Conservation (phyloP, 2,113 vertebrate species). For the Rhinolophus sinicus region DNA sequence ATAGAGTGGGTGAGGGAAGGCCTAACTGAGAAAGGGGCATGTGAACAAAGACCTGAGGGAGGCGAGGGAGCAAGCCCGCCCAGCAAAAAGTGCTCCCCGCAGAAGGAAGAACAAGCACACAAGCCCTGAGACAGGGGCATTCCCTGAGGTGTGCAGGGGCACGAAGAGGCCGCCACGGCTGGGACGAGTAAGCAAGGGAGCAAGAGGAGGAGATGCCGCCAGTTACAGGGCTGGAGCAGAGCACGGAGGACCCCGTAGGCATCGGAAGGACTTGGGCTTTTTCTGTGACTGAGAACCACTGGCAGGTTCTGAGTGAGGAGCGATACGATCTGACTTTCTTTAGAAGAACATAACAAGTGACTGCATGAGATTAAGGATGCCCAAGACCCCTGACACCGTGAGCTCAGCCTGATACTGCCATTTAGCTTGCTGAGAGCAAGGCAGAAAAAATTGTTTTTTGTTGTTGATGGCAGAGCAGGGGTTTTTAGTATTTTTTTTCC, state of each 20-base stretch:
- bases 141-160: neutral
- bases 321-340: neutral
- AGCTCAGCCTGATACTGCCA: neutral
- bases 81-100: neutral
- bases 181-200: neutral
- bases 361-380: neutral
- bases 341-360: neutral
- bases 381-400: neutral
- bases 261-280: neutral
- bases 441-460: neutral
- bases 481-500: constrained; percentile 35
- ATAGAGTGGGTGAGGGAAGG: neutral
- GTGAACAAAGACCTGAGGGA: neutral
- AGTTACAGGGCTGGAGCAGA: neutral
- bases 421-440: constrained; percentile 2
- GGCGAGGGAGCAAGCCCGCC: neutral
- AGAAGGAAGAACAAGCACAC: neutral
- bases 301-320: neutral
- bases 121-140: neutral
- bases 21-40: neutral
- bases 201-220: neutral
- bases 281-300: neutral
- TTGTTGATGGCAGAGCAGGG: neutral
- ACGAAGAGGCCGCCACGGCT: neutral
- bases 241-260: neutral